Evolutionary conservation across 2,888 invertebrate genomes (phyloP).

Genomic region (Ecliptopera silaceata): DNA sequence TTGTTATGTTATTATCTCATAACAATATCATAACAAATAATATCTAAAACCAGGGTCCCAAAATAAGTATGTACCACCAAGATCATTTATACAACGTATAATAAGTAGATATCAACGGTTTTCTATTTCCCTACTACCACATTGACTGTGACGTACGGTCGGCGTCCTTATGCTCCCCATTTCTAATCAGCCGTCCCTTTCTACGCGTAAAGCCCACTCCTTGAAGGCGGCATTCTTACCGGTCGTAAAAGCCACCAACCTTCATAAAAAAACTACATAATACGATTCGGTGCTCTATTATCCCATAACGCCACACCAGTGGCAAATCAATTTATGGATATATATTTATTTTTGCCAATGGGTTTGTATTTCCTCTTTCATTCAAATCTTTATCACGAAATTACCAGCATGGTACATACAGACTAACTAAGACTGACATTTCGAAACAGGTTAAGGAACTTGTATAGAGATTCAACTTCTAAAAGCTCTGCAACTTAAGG

Average conservation of each 20-base stretch:
- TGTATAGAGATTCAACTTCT: conserved; percentile 18
- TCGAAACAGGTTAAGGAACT: conserved; percentile 27
- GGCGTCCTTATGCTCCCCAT: conserved; percentile 39
- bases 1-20: too few relatives aligned
- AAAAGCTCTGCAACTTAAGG: conserved; percentile 15
- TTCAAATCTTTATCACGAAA: conserved; percentile 3
- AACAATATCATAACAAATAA: too few relatives aligned
- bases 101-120: conserved; percentile 31
- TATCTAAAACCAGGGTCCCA: too few relatives aligned
- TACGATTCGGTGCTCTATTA: conserved; percentile 42
- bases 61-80: conserved; percentile 1
- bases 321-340: conserved; percentile 2
- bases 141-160: conserved; percentile 29
- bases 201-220: conserved; percentile 38
- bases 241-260: conserved; percentile 48
- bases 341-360: background rate
- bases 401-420: conserved; percentile 18
- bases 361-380: conserved; percentile 3
- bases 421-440: conserved; percentile 33
- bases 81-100: conserved; percentile 28
- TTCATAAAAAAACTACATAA: conserved; percentile 53
- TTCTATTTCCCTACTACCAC: conserved; percentile 25
- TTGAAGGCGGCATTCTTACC: conserved; percentile 43
- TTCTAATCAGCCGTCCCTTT: conserved; percentile 46
- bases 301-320: conserved; percentile 10